Percentiles rank a stretch among this genome's conserved stretches.
Evolutionary conservation across 2,888 invertebrate species (phyloP).

Genomic region (Aphodius granarius): DNA sequence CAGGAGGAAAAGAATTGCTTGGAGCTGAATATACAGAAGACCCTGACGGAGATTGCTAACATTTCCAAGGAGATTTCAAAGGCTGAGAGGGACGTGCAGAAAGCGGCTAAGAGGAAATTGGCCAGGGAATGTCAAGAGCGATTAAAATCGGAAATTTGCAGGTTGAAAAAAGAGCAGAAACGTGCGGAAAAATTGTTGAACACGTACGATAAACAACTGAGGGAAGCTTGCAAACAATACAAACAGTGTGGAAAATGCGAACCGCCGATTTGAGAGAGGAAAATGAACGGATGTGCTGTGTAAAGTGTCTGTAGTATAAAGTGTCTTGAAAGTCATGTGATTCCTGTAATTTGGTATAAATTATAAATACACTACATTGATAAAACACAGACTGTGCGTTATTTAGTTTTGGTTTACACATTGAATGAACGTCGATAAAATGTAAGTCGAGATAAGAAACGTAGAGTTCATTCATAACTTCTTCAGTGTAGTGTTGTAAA

Average conservation of each 20-base stretch:
- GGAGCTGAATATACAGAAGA: slow-evolving; percentile 19
- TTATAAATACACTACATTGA: no score
- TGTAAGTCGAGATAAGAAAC: background rate
- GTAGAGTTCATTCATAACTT: background rate
- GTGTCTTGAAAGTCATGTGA: no score
- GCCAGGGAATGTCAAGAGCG: slow-evolving; percentile 21
- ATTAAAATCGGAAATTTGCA: slow-evolving; percentile 17
- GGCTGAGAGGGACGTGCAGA: slow-evolving; percentile 22
- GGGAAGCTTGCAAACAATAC: slow-evolving; percentile 16
- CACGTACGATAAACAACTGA: slow-evolving; percentile 18
- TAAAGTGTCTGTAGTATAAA: no score
- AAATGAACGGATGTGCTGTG: no score
- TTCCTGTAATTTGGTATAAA: no score
- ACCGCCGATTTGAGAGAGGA: background rate
- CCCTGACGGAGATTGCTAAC: slow-evolving; percentile 16
- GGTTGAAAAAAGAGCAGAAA: slow-evolving; percentile 23
- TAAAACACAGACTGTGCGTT: no score
- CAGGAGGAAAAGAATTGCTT: slow-evolving; percentile 20
- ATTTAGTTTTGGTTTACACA: no score
- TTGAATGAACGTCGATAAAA: background rate
- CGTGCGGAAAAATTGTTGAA: slow-evolving; percentile 19
- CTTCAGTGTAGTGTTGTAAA: no score
- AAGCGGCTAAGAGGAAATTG: slow-evolving; percentile 20
- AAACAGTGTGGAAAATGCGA: slow-evolving; percentile 12
- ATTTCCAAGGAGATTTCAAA: slow-evolving; percentile 16